Conservation (phyloP, 1,140 invertebrate genomes). For the Bombus waltoni region DNA sequence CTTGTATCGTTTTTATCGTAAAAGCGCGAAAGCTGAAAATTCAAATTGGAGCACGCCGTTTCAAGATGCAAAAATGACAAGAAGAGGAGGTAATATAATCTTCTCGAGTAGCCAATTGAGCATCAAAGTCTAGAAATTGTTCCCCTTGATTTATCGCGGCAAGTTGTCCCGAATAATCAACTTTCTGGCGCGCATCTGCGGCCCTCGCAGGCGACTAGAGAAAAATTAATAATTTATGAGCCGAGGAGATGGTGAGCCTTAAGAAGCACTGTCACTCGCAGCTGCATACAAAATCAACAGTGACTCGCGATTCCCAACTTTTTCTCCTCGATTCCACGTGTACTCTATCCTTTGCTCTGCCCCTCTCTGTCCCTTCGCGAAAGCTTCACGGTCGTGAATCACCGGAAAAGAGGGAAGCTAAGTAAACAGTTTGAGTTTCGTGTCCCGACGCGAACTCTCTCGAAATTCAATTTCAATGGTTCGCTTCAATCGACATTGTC, state of each 20-base stretch:
- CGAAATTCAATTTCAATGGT: neutral
- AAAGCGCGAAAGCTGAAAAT: neutral
- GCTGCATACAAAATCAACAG: slow-evolving; percentile 20
- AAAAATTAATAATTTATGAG: slow-evolving; percentile 40
- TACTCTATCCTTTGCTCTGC: too few relatives aligned
- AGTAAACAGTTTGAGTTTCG: slow-evolving; percentile 29
- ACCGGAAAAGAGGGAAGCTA: slow-evolving; percentile 17
- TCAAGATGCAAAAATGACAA: neutral
- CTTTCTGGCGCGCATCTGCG: slow-evolving; percentile 31
- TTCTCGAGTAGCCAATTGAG: neutral
- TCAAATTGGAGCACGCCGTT: neutral
- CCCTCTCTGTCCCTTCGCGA: too few relatives aligned
- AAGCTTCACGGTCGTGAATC: slow-evolving; percentile 3
- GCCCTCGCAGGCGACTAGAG: neutral
- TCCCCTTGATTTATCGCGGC: slow-evolving; percentile 4
- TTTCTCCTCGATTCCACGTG: neutral
- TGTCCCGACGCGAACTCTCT: slow-evolving; percentile 7
- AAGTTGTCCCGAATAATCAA: slow-evolving; percentile 29
- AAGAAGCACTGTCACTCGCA: slow-evolving; percentile 21
- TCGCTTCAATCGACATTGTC: slow-evolving; percentile 18
- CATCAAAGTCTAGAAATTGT: neutral
- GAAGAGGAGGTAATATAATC: neutral
- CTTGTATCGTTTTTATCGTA: too few relatives aligned
- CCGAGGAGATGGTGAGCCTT: neutral
- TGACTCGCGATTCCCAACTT: slow-evolving; percentile 21